A percentile compares a stretch with the other conserved stretches of the same genome.
phyloP scores from a whole-genome alignment of 2,113 vertebrate species.

The Gopherus flavomarginatus region DNA sequence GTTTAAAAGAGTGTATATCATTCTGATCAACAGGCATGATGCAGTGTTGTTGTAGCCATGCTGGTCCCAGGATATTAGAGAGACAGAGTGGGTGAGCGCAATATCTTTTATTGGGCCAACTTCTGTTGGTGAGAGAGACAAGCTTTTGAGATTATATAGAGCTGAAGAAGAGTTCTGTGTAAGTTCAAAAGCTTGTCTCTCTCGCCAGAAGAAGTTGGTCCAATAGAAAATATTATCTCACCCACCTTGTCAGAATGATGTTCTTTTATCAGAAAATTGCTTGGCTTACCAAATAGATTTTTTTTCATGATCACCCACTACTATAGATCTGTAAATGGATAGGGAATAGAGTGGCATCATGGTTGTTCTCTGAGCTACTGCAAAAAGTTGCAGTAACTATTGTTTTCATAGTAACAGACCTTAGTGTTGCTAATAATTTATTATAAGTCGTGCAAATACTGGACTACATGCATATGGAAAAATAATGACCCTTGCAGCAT shows the following conservation, averaged over 20 bases:
- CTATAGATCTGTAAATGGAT: not conserved
- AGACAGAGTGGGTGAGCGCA: not conserved
- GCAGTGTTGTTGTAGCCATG: not conserved
- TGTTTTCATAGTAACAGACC: not conserved
- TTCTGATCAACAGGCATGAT: not conserved
- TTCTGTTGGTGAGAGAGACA: not conserved
- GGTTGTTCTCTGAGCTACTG: not conserved
- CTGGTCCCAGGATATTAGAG: not conserved
- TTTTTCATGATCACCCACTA: not conserved
- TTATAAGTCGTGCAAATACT: not conserved
- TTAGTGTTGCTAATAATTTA: not conserved
- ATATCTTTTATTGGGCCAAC: not conserved
- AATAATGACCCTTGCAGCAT: not conserved
- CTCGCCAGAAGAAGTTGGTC: too few relatives aligned
- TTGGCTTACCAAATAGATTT: slow-evolving; percentile 20
- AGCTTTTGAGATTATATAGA: not conserved
- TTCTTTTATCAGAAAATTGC: slow-evolving; percentile 7
- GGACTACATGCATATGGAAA: not conserved
- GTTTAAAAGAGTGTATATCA: not conserved
- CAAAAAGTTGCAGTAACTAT: not conserved
- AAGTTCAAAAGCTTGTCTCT: too few relatives aligned
- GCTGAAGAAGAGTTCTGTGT: not conserved
- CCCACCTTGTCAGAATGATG: not conserved
- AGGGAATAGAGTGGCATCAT: not conserved
- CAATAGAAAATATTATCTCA: not conserved